Conservation (phyloP, 2,888 invertebrate species). For the Ochropleura plecta region DNA sequence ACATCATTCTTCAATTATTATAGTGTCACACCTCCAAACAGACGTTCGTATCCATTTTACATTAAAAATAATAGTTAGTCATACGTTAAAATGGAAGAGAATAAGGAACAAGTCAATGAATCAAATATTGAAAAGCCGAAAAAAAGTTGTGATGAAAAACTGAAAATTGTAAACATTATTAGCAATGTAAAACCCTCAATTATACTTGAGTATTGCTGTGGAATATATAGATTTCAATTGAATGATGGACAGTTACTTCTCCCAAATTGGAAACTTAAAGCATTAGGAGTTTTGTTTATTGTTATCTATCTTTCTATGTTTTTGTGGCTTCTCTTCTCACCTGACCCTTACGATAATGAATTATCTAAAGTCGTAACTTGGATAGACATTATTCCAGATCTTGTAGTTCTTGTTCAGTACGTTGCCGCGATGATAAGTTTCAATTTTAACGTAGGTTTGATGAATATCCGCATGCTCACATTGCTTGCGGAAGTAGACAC, state of each 20-base stretch:
- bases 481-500: slow-evolving; percentile 69
- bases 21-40: neutral
- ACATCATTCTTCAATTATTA: neutral
- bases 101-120: slow-evolving; percentile 10
- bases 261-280: slow-evolving; percentile 39
- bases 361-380: neutral
- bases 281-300: slow-evolving; percentile 28
- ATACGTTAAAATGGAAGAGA: slow-evolving; percentile 8
- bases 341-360: slow-evolving; percentile 16
- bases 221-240: slow-evolving; percentile 27
- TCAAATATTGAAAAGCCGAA: slow-evolving; percentile 5
- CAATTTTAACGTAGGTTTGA: slow-evolving; percentile 60
- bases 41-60: neutral
- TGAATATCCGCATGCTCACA: slow-evolving; percentile 67
- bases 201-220: slow-evolving; percentile 28
- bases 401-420: slow-evolving; percentile 70
- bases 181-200: slow-evolving; percentile 26
- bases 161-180: slow-evolving; percentile 18
- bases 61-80: neutral
- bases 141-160: neutral
- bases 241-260: slow-evolving; percentile 19
- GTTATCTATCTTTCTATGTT: slow-evolving; percentile 13
- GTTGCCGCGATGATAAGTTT: slow-evolving; percentile 56
- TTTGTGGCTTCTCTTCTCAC: slow-evolving; percentile 39
- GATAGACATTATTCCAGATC: slow-evolving; percentile 16